phyloP scores from a whole-genome alignment of 2,888 invertebrate species.

The Spilarctia lutea region DNA sequence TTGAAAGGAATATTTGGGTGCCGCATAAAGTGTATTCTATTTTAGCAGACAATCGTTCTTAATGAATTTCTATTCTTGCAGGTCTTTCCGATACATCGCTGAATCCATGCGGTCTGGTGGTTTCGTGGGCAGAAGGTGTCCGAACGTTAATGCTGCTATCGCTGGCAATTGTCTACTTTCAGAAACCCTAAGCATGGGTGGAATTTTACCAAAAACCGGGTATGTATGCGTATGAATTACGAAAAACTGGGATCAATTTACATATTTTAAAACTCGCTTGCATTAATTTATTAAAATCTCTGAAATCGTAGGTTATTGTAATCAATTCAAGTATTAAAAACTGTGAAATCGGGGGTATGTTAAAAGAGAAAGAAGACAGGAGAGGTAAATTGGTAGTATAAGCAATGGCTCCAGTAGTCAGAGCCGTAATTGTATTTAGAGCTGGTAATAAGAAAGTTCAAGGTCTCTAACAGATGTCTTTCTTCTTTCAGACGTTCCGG shows the following conservation, averaged over 20 bases:
- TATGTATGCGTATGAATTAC: background rate
- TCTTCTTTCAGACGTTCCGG: conserved; percentile 8
- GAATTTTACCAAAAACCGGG: conserved; percentile 7
- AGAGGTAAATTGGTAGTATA: too few relatives aligned
- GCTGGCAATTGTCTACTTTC: background rate
- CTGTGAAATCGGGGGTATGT: too few relatives aligned
- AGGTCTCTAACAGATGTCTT: background rate
- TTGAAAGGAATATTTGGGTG: too few relatives aligned
- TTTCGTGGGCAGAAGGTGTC: conserved; percentile 4
- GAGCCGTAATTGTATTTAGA: too few relatives aligned
- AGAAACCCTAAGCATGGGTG: conserved; percentile 5
- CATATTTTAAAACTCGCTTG: too few relatives aligned
- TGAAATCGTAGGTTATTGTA: too few relatives aligned
- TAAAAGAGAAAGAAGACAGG: too few relatives aligned
- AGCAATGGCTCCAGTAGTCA: too few relatives aligned
- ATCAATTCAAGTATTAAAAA: too few relatives aligned
- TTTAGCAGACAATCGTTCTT: background rate
- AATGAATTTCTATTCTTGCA: background rate
- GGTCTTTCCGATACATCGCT: conserved; percentile 2
- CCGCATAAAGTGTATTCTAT: too few relatives aligned
- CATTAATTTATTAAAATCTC: too few relatives aligned
- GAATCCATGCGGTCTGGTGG: conserved; percentile 6
- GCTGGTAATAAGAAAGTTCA: background rate
- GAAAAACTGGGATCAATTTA: too few relatives aligned
- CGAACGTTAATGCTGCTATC: background rate